Evolutionary conservation across 2,797 vertebrate genomes (phyloP).

Genomic region (Cynodonichthys magdalenae): DNA sequence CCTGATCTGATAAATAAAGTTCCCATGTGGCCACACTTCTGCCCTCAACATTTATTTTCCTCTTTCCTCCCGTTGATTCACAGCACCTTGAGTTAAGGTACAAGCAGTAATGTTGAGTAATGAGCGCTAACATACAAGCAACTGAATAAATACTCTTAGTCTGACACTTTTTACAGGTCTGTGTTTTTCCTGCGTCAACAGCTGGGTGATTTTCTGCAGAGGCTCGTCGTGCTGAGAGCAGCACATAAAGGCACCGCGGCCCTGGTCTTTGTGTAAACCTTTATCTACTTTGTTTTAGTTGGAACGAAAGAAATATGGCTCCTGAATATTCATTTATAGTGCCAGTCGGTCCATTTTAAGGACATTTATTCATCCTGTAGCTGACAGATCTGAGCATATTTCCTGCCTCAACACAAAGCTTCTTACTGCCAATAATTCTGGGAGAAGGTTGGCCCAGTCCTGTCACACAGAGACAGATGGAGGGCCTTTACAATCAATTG

Average conservation of each 20-base stretch:
- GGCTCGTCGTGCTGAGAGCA: conserved; percentile 57
- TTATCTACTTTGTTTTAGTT: conserved; percentile 14
- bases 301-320: conserved; percentile 28
- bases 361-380: conserved; percentile 4
- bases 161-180: conserved; percentile 51
- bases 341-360: conserved; percentile 22
- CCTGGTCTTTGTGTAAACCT: conserved; percentile 31
- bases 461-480: conserved; percentile 70
- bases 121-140: conserved; percentile 47
- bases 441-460: conserved; percentile 66
- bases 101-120: conserved; percentile 61
- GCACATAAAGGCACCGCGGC: conserved; percentile 45
- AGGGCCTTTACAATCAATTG: conserved; percentile 65
- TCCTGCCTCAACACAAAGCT: conserved; percentile 16
- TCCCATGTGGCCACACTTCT: conserved; percentile 17
- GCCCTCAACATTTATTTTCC: conserved; percentile 17
- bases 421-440: conserved; percentile 43
- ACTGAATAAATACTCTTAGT: conserved; percentile 56
- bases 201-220: conserved; percentile 59
- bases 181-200: conserved; percentile 56
- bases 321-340: conserved; percentile 24
- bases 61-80: conserved; percentile 15
- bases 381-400: conserved; percentile 1
- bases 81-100: not conserved
- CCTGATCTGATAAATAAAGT: conserved; percentile 22